Base-by-base conservation (phyloP, 2,888 invertebrate genomes). In the Fabriciana adippe region DNA sequence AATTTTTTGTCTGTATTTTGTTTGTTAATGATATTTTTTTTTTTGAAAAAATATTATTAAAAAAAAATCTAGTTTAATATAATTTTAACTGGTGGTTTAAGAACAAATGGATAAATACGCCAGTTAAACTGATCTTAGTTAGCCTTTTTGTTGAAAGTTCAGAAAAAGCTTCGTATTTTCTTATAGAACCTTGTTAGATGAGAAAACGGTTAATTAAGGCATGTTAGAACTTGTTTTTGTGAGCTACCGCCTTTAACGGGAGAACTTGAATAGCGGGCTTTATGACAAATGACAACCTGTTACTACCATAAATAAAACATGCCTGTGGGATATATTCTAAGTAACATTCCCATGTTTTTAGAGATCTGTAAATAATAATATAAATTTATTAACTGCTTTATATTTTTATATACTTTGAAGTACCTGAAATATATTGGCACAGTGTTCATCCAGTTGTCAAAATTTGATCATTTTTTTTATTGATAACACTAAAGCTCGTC, bases 121-220 rank as follows among this genome's bases (percentile, higher is more conserved):
- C 50, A 15, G 50, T 16, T 6, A 16, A 16, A 16, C 8, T 41
- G 14, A 56, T 57, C 47, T 47, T 48, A 16, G 47, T 47, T 47
- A 57, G 3, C 26, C n/a, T 59, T 26, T 48, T 48, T 48, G 31
- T 16, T n/a, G 13, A 31, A 1, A 5, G 16, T 31, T 16, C 13
- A 59, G 59, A 59, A 59, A 59, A 59, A 48, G n/a, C 2, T 26
- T 48, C n/a, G 6, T 31, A 31, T 48, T 48, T 45, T 13, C 21
- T 26, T 26, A 14, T 31, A 48, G 48, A 48, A 48, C n/a, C 59
- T 48, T 13, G 59, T 48, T n/a, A 16, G 61, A 61, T 41, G 41
- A 53, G 51, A 61, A 60, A 35, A 61, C 18, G 14, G 16, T 61
- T 61, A 61, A 61, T 61, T 61, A 61, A 53, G 51, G 35, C 53